Evolutionary conservation across 2,888 invertebrate genomes (phyloP).

Genomic region (Latrodectus hesperus): DNA sequence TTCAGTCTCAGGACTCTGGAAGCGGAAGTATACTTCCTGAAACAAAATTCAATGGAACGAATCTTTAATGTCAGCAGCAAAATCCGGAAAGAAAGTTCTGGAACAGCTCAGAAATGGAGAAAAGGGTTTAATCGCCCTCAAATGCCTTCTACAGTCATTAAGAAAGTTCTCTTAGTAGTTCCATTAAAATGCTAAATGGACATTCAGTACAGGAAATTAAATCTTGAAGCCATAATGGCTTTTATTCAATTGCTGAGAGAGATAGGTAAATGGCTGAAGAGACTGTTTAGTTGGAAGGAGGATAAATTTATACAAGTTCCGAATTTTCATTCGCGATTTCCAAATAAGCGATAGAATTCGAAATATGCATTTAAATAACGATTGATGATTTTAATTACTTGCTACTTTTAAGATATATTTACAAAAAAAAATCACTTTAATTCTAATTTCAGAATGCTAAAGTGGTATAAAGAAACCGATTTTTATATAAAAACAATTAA

Average conservation of each 20-base stretch:
- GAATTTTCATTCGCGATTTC: not conserved
- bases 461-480: too few species aligned
- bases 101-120: conserved; percentile 3
- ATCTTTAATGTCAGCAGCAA: not conserved
- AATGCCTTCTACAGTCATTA: conserved; percentile 10
- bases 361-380: too few species aligned
- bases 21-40: not conserved
- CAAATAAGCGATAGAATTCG: not conserved
- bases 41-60: not conserved
- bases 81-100: not conserved
- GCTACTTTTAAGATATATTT: too few species aligned
- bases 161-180: conserved; percentile 3
- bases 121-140: conserved; percentile 11
- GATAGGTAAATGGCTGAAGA: not conserved
- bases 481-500: too few species aligned
- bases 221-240: conserved; percentile 10
- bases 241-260: not conserved
- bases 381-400: too few species aligned
- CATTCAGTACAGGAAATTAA: conserved; percentile 15
- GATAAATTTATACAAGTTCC: not conserved
- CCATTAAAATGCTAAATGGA: conserved; percentile 17
- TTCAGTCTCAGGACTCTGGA: not conserved
- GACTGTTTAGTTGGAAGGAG: not conserved
- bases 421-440: too few species aligned
- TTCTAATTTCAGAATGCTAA: too few species aligned